Conservation (phyloP, 2,888 invertebrate species). For the Orthosia gothica region DNA sequence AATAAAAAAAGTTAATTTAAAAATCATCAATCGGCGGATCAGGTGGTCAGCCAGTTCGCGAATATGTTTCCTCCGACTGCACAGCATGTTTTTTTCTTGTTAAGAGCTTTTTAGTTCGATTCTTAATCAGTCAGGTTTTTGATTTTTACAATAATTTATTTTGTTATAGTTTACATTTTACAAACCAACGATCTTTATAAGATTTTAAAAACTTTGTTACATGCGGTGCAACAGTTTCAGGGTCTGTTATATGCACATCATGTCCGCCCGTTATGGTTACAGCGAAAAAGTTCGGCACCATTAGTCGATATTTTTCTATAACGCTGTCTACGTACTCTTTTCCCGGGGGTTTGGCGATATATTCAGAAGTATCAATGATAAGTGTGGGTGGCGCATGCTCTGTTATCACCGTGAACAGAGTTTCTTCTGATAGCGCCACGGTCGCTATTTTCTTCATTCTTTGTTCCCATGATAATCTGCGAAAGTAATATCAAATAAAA, state of each 20-base stretch:
- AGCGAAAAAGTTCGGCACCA: constrained; percentile 66
- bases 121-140: too few relatives aligned
- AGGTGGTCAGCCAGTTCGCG: too few relatives aligned
- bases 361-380: constrained; percentile 71
- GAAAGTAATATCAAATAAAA: neutral
- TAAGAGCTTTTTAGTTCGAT: too few relatives aligned
- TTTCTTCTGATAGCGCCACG: constrained; percentile 73
- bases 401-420: constrained; percentile 68
- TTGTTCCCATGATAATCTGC: constrained; percentile 80
- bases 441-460: constrained; percentile 75
- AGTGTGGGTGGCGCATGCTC: constrained; percentile 75
- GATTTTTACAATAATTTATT: constrained; percentile 12
- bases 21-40: too few relatives aligned
- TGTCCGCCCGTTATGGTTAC: constrained; percentile 33
- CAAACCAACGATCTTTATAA: constrained; percentile 3
- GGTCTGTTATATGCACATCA: constrained; percentile 42
- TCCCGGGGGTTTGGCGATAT: constrained; percentile 41
- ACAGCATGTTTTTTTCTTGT: too few relatives aligned
- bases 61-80: too few relatives aligned
- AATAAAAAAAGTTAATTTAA: too few relatives aligned
- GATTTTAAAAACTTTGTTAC: constrained; percentile 45
- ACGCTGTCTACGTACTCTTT: constrained; percentile 69
- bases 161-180: constrained; percentile 68
- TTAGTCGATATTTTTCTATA: constrained; percentile 69
- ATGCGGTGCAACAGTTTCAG: constrained; percentile 29